Percentiles rank a stretch among this genome's conserved stretches.
phyloP scores from a whole-genome alignment of 2,113 vertebrate genomes.

The Odontesthes bonariensis region DNA sequence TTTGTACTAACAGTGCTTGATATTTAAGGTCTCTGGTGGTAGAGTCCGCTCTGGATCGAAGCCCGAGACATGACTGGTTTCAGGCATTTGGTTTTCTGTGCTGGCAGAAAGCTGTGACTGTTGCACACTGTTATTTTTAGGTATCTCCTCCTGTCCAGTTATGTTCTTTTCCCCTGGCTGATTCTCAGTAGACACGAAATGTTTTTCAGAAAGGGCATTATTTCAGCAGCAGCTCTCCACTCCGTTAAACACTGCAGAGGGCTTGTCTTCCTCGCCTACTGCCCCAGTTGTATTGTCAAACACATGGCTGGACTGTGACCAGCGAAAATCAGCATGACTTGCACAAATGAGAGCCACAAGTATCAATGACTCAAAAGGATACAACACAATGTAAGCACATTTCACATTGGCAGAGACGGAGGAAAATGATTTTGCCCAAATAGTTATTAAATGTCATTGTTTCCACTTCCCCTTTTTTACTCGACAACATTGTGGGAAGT shows the following conservation, averaged over 20 bases:
- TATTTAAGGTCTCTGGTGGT: constrained; percentile 31
- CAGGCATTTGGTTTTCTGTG: constrained; percentile 27
- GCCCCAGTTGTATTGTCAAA: constrained; percentile 66
- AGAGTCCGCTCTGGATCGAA: constrained; percentile 4
- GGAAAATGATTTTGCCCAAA: constrained; percentile 65
- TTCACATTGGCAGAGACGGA: constrained; percentile 43
- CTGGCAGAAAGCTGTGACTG: constrained; percentile 14
- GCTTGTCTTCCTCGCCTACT: constrained; percentile 66
- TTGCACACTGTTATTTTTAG: constrained; percentile 49
- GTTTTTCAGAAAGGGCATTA: constrained; percentile 19
- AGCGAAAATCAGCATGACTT: constrained; percentile 71
- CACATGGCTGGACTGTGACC: constrained; percentile 61
- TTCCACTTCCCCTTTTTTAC: constrained; percentile 63
- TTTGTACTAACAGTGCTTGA: constrained; percentile 12
- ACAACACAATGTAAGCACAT: constrained; percentile 61
- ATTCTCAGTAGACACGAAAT: constrained; percentile 7
- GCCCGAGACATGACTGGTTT: constrained; percentile 13
- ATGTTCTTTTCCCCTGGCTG: background rate
- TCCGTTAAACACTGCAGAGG: constrained; percentile 21
- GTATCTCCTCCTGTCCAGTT: constrained; percentile 5
- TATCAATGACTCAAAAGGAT: constrained; percentile 74
- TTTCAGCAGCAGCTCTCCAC: constrained; percentile 25
- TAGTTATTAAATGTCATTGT: constrained; percentile 74
- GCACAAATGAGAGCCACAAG: constrained; percentile 63
- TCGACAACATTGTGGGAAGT: constrained; percentile 65